Evolutionary conservation across 2,888 invertebrate genomes (phyloP).

Genomic region (Physocephala rufipes): DNA sequence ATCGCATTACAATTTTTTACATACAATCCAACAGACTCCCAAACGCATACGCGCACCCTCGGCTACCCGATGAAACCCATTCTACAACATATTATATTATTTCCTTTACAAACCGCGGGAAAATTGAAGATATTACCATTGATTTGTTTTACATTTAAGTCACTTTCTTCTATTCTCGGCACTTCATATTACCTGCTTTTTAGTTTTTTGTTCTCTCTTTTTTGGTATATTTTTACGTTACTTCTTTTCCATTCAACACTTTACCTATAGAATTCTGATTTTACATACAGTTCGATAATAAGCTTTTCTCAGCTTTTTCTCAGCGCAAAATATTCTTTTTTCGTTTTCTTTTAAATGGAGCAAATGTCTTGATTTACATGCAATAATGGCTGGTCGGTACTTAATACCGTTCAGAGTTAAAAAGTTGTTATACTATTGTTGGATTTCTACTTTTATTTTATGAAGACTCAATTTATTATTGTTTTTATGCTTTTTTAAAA

Average conservation of each 20-base stretch:
- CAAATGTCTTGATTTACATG: conserved; percentile 6
- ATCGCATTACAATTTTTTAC: conserved; percentile 31
- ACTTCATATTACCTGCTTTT: too few relatives aligned
- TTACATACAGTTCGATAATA: conserved; percentile 2
- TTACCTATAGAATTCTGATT: background rate
- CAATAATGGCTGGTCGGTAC: too few relatives aligned
- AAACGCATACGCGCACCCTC: background rate
- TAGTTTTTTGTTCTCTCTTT: too few relatives aligned
- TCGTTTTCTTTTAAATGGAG: conserved; percentile 3
- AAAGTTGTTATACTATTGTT: too few relatives aligned
- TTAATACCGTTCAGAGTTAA: too few relatives aligned
- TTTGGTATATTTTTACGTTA: too few relatives aligned
- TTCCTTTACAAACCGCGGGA: background rate
- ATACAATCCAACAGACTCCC: background rate
- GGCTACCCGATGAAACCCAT: background rate
- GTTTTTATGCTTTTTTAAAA: background rate
- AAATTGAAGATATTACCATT: too few relatives aligned
- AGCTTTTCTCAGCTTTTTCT: conserved; percentile 25
- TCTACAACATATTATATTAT: background rate
- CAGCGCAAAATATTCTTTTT: conserved; percentile 7
- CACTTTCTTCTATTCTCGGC: too few relatives aligned
- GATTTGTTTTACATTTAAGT: too few relatives aligned
- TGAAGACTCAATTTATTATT: background rate
- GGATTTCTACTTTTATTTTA: too few relatives aligned
- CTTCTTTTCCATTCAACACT: background rate